Percentiles rank a stretch among this genome's conserved stretches.
phyloP scores from a whole-genome alignment of 2,113 vertebrate genomes.

The Varanus salvator region DNA sequence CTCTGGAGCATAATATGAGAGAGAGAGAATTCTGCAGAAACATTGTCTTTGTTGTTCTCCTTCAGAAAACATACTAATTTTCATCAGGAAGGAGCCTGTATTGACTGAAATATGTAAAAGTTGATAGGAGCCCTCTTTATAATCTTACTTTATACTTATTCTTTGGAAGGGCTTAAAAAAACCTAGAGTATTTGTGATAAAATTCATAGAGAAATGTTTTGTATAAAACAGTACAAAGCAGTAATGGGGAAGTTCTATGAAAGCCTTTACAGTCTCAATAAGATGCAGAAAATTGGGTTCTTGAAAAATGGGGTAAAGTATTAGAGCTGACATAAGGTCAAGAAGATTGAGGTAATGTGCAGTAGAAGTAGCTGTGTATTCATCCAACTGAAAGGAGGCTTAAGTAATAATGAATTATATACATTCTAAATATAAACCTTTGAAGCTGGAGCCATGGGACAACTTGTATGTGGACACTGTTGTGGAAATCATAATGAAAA shows the following conservation, averaged over 20 bases:
- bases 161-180: background rate
- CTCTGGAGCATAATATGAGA: background rate
- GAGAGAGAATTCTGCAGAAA: background rate
- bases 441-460: background rate
- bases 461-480: background rate
- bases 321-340: background rate
- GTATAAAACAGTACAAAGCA: background rate
- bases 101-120: background rate
- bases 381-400: background rate
- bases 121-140: background rate
- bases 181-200: background rate
- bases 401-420: background rate
- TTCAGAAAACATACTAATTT: background rate
- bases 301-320: background rate
- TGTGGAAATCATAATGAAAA: slow-evolving; percentile 6
- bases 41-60: background rate
- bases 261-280: background rate
- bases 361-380: background rate
- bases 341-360: background rate
- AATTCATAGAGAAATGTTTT: background rate
- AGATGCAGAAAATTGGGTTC: background rate
- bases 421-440: background rate
- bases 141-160: background rate
- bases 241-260: background rate
- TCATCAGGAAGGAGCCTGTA: background rate